These are phyloP conservation scores for Colius striatus DNA, from an alignment of 2,113 vertebrate species.

Conservation along the genomic window DNA sequence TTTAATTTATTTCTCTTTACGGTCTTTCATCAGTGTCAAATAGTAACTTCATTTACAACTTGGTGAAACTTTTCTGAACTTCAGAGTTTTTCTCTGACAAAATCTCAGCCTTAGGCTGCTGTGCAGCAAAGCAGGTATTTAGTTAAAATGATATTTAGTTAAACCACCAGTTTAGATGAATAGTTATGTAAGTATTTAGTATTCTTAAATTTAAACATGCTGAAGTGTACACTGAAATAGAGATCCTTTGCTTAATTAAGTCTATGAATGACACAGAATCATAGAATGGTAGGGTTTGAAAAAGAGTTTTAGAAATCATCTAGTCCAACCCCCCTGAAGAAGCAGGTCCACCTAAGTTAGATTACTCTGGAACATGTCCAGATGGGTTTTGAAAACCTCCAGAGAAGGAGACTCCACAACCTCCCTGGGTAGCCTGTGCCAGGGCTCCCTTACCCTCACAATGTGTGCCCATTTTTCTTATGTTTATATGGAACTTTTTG, in stretches of 20 bases:
- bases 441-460: too few relatives aligned
- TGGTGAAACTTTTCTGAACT: not conserved
- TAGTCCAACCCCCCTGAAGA: too few relatives aligned
- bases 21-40: constrained; percentile 3
- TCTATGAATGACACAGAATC: not conserved
- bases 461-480: too few relatives aligned
- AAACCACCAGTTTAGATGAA: not conserved
- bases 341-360: too few relatives aligned
- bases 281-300: too few relatives aligned
- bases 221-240: not conserved
- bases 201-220: not conserved
- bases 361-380: too few relatives aligned
- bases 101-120: not conserved
- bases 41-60: not conserved
- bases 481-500: too few relatives aligned
- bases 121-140: not conserved
- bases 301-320: too few relatives aligned
- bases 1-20: constrained; percentile 1
- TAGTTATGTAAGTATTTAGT: not conserved
- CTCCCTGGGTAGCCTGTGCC: too few relatives aligned
- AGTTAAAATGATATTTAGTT: not conserved
- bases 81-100: not conserved
- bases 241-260: not conserved
- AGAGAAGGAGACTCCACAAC: too few relatives aligned
- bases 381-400: too few relatives aligned